Conservation (phyloP, 2,888 invertebrate species). For the Serrognathus titanus region DNA sequence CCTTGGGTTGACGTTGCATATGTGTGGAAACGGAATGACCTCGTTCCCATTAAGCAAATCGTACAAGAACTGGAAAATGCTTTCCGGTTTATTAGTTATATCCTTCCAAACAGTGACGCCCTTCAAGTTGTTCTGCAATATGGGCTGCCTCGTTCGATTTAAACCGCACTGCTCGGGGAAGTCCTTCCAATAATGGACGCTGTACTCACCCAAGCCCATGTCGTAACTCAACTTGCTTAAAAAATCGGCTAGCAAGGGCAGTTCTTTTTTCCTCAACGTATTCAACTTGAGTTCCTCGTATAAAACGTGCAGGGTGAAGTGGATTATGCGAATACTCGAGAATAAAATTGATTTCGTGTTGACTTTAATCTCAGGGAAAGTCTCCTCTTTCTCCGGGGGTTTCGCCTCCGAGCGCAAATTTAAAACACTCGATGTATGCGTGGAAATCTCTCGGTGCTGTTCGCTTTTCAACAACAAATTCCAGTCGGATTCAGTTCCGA, state of each 20-base stretch:
- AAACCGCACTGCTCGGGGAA: conserved; percentile 62
- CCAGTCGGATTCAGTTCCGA: conserved; percentile 82
- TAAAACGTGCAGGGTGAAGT: conserved; percentile 80
- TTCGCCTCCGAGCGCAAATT: conserved; percentile 18
- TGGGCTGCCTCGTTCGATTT: conserved; percentile 45
- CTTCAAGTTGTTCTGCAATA: conserved; percentile 56
- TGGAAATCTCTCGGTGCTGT: conserved; percentile 54
- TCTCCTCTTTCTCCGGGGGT: not conserved
- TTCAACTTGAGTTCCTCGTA: conserved; percentile 91
- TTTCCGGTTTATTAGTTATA: conserved; percentile 63
- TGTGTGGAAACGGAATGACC: conserved; percentile 64
- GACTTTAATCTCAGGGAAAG: conserved; percentile 43
- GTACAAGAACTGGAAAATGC: conserved; percentile 69
- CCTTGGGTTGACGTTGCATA: conserved; percentile 68
- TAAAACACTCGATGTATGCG: conserved; percentile 49
- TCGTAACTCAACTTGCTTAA: conserved; percentile 75
- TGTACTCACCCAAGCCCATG: conserved; percentile 66
- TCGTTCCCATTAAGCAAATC: conserved; percentile 58
- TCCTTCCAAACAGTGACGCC: conserved; percentile 61
- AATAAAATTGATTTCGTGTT: conserved; percentile 68
- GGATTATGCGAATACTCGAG: conserved; percentile 67
- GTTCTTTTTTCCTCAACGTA: conserved; percentile 62
- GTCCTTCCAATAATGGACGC: conserved; percentile 81
- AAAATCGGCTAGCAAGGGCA: conserved; percentile 66
- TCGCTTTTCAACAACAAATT: conserved; percentile 56